Conservation (phyloP, 2,113 vertebrate species). For the Muntiacus muntjak region DNA sequence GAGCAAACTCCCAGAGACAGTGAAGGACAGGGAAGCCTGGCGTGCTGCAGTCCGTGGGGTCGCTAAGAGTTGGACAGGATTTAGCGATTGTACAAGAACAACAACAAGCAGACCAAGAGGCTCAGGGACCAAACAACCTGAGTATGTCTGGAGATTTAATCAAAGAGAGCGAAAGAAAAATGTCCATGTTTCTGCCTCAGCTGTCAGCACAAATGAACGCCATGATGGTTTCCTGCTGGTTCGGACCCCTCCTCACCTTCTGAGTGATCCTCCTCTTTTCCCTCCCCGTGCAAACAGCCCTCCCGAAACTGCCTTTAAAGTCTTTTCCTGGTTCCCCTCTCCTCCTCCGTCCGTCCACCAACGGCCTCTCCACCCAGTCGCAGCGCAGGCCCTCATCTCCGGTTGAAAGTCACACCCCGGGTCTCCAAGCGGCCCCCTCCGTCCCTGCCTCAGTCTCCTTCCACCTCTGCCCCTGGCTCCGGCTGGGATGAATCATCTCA, state of each 20-base stretch:
- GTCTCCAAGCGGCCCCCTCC: no score
- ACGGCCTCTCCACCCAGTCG: neutral
- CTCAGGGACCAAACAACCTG: neutral
- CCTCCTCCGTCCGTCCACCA: neutral
- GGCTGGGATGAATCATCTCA: neutral
- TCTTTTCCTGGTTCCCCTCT: neutral
- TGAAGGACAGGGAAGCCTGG: neutral
- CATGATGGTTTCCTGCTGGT: neutral
- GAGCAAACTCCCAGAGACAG: neutral
- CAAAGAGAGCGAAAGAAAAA: neutral
- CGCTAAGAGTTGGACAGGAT: neutral
- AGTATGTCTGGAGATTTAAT: neutral
- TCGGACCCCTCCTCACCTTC: neutral
- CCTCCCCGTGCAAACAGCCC: neutral
- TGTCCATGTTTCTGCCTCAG: rapidly evolving
- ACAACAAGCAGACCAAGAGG: neutral
- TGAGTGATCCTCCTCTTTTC: no score
- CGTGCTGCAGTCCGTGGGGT: neutral
- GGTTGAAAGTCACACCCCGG: neutral
- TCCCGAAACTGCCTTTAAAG: neutral
- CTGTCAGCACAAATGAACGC: neutral
- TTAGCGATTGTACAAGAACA: neutral
- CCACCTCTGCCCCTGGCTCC: neutral
- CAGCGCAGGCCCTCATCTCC: neutral
- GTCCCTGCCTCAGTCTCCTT: neutral